Percentiles rank a stretch among this genome's conserved stretches.
These are phyloP conservation scores for Falcunculus frontatus DNA, from an alignment of 2,113 vertebrate genomes.

Conservation along the genomic window DNA sequence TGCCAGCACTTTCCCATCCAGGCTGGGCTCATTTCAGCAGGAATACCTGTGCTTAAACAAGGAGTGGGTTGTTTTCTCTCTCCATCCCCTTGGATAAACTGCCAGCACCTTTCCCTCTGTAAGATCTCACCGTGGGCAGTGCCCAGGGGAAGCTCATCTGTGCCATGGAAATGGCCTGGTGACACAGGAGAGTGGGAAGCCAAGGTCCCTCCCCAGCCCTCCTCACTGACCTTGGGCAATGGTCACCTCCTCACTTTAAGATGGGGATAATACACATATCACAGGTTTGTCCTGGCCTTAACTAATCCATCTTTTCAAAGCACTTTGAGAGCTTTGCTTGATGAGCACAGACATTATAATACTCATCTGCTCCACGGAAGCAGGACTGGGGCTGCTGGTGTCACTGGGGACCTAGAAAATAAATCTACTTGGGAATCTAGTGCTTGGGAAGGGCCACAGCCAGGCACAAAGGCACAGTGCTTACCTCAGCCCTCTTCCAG, in stretches of 20 bases:
- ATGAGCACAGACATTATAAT: constrained; percentile 42
- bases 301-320: constrained; percentile 53
- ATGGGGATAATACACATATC: constrained; percentile 42
- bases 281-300: constrained; percentile 26
- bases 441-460: neutral
- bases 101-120: neutral
- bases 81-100: neutral
- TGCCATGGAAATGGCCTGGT: no score
- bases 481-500: neutral
- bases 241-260: constrained; percentile 21
- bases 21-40: neutral
- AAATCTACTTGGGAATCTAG: neutral
- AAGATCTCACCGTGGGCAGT: accelerated
- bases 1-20: neutral
- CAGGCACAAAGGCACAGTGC: neutral
- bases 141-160: neutral
- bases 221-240: constrained; percentile 1
- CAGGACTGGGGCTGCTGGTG: neutral
- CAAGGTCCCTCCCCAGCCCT: neutral
- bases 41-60: neutral
- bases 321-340: constrained; percentile 47
- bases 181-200: accelerated
- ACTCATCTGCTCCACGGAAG: neutral
- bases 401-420: neutral
- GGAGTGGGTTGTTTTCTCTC: neutral